phyloP scores from a whole-genome alignment of 2,888 invertebrate species.

The Steinernema scapterisci region DNA sequence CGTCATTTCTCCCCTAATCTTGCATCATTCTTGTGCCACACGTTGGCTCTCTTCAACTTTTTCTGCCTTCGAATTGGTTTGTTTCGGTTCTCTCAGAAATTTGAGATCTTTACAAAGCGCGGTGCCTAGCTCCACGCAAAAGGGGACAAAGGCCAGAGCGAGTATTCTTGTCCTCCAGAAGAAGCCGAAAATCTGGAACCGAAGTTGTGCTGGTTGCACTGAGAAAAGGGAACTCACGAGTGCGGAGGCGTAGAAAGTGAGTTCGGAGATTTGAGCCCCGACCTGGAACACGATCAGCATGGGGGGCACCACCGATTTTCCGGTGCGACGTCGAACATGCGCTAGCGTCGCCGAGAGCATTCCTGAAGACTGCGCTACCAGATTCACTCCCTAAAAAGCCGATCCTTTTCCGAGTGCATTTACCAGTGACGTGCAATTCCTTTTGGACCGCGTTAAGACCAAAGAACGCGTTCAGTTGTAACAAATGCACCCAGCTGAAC shows the following conservation, averaged over 20 bases:
- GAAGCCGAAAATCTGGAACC: constrained; percentile 28
- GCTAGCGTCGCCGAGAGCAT: background rate
- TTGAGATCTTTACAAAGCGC: background rate
- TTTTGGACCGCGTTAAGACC: no score
- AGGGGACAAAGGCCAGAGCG: constrained; percentile 22
- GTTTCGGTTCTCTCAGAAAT: background rate
- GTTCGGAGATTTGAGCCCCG: constrained; percentile 2
- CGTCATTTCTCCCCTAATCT: no score
- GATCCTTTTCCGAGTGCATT: no score
- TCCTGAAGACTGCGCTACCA: background rate
- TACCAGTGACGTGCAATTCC: no score
- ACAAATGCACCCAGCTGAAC: no score
- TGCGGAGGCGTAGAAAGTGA: background rate
- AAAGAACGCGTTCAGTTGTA: no score
- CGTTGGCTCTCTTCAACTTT: background rate
- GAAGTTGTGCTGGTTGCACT: background rate
- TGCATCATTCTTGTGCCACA: no score
- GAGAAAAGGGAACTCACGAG: constrained; percentile 19
- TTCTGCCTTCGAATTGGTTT: background rate
- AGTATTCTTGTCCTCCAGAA: constrained; percentile 35
- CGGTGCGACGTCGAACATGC: background rate
- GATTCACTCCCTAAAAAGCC: background rate
- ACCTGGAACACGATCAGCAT: background rate
- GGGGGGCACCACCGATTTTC: background rate
- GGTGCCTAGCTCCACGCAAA: background rate